Evolutionary conservation across 2,797 vertebrate genomes (phyloP), one percentile per base, ranked within the genome.

Genomic region (Percopsis omiscomaycus): DNA sequence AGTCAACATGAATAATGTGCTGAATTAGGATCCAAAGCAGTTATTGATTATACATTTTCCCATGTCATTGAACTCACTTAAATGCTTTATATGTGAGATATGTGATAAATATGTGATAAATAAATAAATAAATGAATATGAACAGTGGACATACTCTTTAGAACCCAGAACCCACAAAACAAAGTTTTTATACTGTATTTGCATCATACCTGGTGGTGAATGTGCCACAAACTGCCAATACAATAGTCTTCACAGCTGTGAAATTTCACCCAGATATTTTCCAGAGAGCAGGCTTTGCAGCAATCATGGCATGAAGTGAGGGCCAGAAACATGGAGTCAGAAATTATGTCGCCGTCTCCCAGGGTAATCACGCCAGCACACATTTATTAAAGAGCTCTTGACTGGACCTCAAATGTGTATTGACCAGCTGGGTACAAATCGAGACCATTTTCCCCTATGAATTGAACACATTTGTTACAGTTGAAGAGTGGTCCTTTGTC

Each of bases 391-490:
- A 86, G 72, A 63, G 77, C 78, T 84, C 82, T 86, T 58, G 16
- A 74, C 81, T 81, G 79, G 81, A 77, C 79, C 82, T 82, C 82
- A 86, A 78, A 89, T 82, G 72, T 67, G 81, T 87, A 89, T 89
- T 92, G 88, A 91, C 89, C 89, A 89, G 86, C 83, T 86, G 86
- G 73, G 86, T 83, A 88, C 77, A 82, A 91, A 91, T 83, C 80
- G 67, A 80, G 85, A 84, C 69, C 77, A 83, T 88, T 89, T 92
- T 78, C 84, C 69, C 81, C 61, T 76, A 81, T 86, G 81, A 88
- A 89, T 87, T 73, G 81, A 84, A 79, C 74, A 80, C 77, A 89
- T 90, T 92, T 88, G 84, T 87, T 89, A 88, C 83, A 80, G 85
- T 85, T 89, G 82, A 85, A 72, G 86, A 89, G 89, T 88, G 85